Evolutionary conservation across 1,140 invertebrate species (phyloP), one percentile per base, ranked within the genome.

Genomic region (Macrobrachium nipponense): DNA sequence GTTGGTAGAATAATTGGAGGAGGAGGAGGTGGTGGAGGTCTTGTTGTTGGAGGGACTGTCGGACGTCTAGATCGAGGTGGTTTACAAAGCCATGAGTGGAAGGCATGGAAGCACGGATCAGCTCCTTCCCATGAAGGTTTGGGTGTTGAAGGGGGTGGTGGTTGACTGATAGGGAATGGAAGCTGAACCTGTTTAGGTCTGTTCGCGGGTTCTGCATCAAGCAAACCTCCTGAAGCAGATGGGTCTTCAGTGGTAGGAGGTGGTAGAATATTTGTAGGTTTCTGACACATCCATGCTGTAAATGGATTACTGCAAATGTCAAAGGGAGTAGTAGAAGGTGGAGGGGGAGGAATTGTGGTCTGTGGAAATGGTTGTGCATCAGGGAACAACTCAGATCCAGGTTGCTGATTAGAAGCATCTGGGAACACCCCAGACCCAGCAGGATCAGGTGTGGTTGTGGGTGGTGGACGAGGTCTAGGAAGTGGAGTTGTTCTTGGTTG

Each of bases 21-120:
- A 12, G 80, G n/a, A 51, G 80, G 44, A 58, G 80, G 27, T n/a
- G 80, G 68, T 12, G 68, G 58, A 14, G 66, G 23, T n/a, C n/a
- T 43, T 20, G 17, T 59, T 17, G 59, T 20, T 18, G 51, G 51
- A 36, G 23, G 17, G 1, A 15, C 11, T 18, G 59, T 59, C 0
- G 58, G 12, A 36, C 68, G n/a, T 27, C 14, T 27, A 27, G 68
- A 36, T 10, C 58, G 76, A 20, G 17, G 59, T 2, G 23, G 12
- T 17, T 43, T 59, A 44, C 81, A 83, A 2, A 83, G 72, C 81
- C 81, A 83, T 15, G 81, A 83, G 58, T 83, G 81, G 73, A 83
- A 83, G 60, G 81, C 81, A 43, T 83, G 81, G 43, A 43, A 64
- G 36, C 81, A 83, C 5, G 81, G 81, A n/a, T 83, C 81, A 20